Conservation (phyloP, 2,113 vertebrate genomes). For the Redunca redunca region DNA sequence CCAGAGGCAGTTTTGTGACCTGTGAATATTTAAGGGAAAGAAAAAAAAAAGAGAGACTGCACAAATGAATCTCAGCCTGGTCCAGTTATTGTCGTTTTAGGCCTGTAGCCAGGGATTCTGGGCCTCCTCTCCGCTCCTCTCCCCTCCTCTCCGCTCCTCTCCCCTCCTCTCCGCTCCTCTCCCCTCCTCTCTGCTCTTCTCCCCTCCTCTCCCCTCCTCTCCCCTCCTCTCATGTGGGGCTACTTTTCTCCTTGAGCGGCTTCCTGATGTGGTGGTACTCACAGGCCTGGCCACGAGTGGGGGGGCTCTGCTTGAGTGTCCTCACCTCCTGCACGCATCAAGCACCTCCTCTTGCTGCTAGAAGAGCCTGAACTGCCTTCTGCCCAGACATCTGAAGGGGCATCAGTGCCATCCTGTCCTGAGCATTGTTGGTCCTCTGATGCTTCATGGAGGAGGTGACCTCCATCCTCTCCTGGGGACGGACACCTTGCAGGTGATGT, state of each 20-base stretch:
- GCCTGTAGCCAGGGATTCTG: neutral
- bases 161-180: too few species aligned
- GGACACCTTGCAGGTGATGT: neutral
- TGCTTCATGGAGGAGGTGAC: neutral
- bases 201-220: too few species aligned
- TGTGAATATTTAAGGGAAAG: slow-evolving; percentile 41
- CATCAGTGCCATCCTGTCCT: neutral
- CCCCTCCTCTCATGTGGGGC: neutral
- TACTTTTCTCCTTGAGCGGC: neutral
- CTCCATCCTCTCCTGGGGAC: neutral
- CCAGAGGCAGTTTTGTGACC: slow-evolving; percentile 56
- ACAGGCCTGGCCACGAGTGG: neutral
- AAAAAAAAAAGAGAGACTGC: neutral
- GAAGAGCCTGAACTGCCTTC: neutral
- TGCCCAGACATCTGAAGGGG: neutral
- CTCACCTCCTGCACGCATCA: rapidly evolving
- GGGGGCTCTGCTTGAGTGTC: neutral
- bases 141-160: rapidly evolving
- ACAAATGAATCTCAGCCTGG: slow-evolving; percentile 1
- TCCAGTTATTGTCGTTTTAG: neutral
- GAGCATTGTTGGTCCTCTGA: neutral
- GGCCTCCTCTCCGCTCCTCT: rapidly evolving
- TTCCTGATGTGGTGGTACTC: neutral
- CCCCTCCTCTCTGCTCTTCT: rapidly evolving
- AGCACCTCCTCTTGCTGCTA: neutral